Evolutionary conservation across 1,140 invertebrate species (phyloP).

Genomic region (Psilanteris sp.): DNA sequence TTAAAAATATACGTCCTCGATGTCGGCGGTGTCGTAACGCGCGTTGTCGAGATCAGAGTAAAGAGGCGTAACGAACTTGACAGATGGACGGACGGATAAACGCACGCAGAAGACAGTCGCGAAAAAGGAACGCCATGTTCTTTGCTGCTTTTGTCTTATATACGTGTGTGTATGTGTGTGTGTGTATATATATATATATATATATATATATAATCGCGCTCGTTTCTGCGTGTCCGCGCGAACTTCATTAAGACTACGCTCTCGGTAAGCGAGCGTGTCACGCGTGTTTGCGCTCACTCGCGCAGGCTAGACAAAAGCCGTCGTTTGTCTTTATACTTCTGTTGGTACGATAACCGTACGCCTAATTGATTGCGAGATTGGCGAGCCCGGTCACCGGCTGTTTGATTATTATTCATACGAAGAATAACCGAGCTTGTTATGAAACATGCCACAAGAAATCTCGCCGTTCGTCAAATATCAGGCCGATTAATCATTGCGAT

Average conservation of each 20-base stretch:
- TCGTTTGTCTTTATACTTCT: too few species aligned
- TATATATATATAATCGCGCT: too few species aligned
- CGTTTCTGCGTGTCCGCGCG: conserved; percentile 11
- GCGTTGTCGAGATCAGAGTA: conserved; percentile 25
- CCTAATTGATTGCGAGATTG: conserved; percentile 42
- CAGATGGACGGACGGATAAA: conserved; percentile 57
- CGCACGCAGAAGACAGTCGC: conserved; percentile 56
- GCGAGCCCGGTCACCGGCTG: neutral
- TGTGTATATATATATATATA: too few species aligned
- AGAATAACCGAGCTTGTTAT: conserved; percentile 41
- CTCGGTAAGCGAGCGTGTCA: conserved; percentile 1
- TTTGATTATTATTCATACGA: conserved; percentile 52
- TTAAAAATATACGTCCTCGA: conserved; percentile 61
- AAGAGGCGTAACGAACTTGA: conserved; percentile 56
- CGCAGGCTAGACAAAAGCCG: too few species aligned
- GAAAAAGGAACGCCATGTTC: conserved; percentile 40
- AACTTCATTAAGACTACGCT: conserved; percentile 67
- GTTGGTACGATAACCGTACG: conserved; percentile 25
- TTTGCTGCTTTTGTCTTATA: conserved; percentile 43
- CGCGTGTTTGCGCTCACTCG: too few species aligned
- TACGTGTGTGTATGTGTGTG: too few species aligned
- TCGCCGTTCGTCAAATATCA: conserved; percentile 52
- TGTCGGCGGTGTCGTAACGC: conserved; percentile 44
- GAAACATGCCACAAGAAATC: conserved; percentile 49
- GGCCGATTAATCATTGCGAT: conserved; percentile 58